phyloP scores from a whole-genome alignment of 2,797 vertebrate species.

The Sebastes wilsoni region DNA sequence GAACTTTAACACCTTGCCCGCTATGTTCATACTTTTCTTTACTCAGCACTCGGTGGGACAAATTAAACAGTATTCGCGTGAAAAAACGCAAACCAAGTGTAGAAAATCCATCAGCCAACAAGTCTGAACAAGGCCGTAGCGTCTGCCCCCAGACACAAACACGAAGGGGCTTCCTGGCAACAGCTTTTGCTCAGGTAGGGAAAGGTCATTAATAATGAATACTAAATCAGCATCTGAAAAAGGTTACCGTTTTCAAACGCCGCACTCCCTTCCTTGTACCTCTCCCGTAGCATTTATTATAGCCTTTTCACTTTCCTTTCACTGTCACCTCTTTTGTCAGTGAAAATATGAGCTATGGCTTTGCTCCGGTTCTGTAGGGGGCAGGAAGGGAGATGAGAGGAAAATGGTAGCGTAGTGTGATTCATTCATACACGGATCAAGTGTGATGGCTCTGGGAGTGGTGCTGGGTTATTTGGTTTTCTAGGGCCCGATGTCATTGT shows the following conservation, averaged over 20 bases:
- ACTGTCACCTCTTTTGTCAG: slow-evolving; percentile 76
- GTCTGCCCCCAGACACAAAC: slow-evolving; percentile 67
- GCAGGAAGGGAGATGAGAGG: slow-evolving; percentile 66
- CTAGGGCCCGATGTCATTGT: slow-evolving; percentile 54
- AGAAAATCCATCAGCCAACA: slow-evolving; percentile 67
- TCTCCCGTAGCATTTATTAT: slow-evolving; percentile 76
- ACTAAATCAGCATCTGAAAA: slow-evolving; percentile 79
- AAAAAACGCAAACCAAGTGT: slow-evolving; percentile 53
- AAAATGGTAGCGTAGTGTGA: slow-evolving; percentile 68
- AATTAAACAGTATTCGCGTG: slow-evolving; percentile 66
- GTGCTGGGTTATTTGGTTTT: slow-evolving; percentile 66
- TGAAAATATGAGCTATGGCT: slow-evolving; percentile 71
- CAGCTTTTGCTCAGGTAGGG: slow-evolving; percentile 72
- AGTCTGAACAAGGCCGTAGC: slow-evolving; percentile 63
- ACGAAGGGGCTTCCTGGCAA: slow-evolving; percentile 70
- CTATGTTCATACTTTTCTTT: slow-evolving; percentile 57
- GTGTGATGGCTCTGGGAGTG: slow-evolving; percentile 69
- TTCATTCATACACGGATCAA: slow-evolving; percentile 73
- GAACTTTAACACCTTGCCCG: slow-evolving; percentile 58
- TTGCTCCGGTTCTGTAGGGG: slow-evolving; percentile 62
- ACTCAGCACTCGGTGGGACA: slow-evolving; percentile 57
- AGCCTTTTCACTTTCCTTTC: slow-evolving; percentile 74
- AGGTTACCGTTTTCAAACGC: slow-evolving; percentile 74
- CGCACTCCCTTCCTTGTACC: slow-evolving; percentile 65
- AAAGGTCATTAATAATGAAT: slow-evolving; percentile 83